A percentile compares a stretch with the other conserved stretches of the same genome.
phyloP scores from a whole-genome alignment of 1,140 invertebrate species.

The Sitophilus oryzae region DNA sequence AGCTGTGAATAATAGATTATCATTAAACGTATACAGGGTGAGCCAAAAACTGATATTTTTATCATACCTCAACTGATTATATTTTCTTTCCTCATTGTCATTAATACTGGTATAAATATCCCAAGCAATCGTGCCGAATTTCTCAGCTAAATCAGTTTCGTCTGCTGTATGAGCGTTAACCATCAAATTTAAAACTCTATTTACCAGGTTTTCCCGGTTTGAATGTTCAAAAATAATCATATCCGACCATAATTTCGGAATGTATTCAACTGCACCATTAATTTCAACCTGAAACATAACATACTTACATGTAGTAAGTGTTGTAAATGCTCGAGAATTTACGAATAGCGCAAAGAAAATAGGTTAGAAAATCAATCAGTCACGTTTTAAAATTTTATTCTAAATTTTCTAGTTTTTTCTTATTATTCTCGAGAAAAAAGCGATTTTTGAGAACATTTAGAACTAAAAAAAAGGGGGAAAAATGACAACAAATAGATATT shows the following conservation, averaged over 20 bases:
- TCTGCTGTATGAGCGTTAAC: constrained; percentile 49
- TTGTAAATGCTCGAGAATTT: not conserved
- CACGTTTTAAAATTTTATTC: too few species aligned
- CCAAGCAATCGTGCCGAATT: constrained; percentile 50
- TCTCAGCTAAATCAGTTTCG: constrained; percentile 38
- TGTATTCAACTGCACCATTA: constrained; percentile 53
- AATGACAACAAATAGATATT: too few species aligned
- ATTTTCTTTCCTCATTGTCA: constrained; percentile 39
- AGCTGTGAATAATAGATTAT: constrained; percentile 39
- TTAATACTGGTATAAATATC: constrained; percentile 50
- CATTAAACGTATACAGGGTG: not conserved
- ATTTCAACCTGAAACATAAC: constrained; percentile 42
- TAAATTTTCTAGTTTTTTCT: too few species aligned
- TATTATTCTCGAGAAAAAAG: too few species aligned
- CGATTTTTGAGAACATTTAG: too few species aligned
- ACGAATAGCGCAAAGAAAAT: too few species aligned
- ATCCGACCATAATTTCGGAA: constrained; percentile 74
- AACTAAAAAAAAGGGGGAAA: too few species aligned
- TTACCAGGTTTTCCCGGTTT: constrained; percentile 51
- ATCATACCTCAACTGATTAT: constrained; percentile 34
- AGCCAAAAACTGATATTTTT: not conserved
- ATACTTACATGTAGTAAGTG: constrained; percentile 26
- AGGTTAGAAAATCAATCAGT: too few species aligned
- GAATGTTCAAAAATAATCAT: constrained; percentile 62
- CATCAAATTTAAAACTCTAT: constrained; percentile 53